Conservation (phyloP, 2,797 vertebrate genomes). For the Anguilla obscura region DNA sequence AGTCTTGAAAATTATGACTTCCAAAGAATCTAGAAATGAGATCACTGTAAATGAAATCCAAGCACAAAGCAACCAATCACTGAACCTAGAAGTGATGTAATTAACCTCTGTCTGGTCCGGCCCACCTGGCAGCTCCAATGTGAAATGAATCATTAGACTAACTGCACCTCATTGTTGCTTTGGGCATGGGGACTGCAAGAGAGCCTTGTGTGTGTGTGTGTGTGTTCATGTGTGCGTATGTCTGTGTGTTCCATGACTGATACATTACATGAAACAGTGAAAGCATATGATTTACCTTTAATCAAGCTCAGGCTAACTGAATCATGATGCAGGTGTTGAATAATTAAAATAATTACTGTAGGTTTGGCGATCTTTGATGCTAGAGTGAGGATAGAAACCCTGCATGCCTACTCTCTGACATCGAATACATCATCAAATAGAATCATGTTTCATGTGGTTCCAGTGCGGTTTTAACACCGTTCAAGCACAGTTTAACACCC, state of each 20-base stretch:
- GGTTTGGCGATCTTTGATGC: neutral
- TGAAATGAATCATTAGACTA: slow-evolving; percentile 37
- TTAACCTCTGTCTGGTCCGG: slow-evolving; percentile 31
- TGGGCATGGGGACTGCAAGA: neutral
- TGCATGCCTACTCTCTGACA: neutral
- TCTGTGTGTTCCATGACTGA: neutral
- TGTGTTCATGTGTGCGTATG: slow-evolving; percentile 21
- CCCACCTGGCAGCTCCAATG: slow-evolving; percentile 29
- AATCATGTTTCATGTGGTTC: neutral
- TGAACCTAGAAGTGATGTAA: slow-evolving; percentile 34
- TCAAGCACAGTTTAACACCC: neutral
- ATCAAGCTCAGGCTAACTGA: neutral
- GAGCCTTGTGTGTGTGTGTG: slow-evolving; percentile 25
- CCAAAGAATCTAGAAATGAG: slow-evolving; percentile 10
- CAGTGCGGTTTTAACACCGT: neutral
- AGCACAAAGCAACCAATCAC: slow-evolving; percentile 31
- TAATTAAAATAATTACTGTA: neutral
- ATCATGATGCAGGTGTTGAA: neutral
- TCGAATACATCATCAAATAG: neutral
- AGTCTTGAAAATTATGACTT: neutral
- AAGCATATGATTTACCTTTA: neutral
- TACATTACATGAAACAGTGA: neutral
- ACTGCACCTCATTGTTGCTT: neutral
- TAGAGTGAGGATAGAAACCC: neutral
- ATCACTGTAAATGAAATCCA: slow-evolving; percentile 33